Percentiles rank a stretch among this genome's conserved stretches.
These are phyloP conservation scores for Neoitamus cyanurus DNA, from an alignment of 2,888 invertebrate species.

Conservation along the genomic window DNA sequence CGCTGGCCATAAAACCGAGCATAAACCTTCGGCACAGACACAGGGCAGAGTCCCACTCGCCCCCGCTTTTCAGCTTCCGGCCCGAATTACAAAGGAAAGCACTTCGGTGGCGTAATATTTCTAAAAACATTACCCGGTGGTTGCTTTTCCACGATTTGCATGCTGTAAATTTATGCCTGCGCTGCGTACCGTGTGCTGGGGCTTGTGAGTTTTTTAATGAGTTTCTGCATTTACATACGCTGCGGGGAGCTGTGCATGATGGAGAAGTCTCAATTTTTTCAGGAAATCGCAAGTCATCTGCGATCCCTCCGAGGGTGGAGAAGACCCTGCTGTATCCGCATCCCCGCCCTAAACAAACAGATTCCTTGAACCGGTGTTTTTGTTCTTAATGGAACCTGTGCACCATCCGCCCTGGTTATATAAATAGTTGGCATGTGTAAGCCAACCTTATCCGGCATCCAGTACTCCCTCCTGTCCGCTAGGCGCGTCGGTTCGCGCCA, in stretches of 20 bases:
- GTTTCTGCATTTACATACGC: not conserved
- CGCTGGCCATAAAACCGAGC: not conserved
- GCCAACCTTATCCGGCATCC: not conserved
- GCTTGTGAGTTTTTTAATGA: not conserved
- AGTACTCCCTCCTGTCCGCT: not conserved
- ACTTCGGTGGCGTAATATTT: slow-evolving; percentile 7
- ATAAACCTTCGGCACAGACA: not conserved
- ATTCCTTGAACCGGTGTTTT: slow-evolving; percentile 6
- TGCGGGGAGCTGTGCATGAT: not conserved
- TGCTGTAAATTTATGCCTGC: not conserved
- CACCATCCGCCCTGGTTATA: not conserved
- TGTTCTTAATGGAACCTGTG: not conserved
- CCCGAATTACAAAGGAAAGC: slow-evolving; percentile 10
- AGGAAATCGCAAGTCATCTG: not conserved
- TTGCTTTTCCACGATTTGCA: slow-evolving; percentile 23
- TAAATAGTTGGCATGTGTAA: not conserved
- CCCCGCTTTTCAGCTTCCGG: not conserved
- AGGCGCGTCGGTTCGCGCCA: not conserved
- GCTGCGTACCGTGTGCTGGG: not conserved
- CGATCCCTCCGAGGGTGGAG: not conserved
- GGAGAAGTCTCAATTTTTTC: not conserved
- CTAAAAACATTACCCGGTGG: slow-evolving; percentile 17
- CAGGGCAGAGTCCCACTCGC: not conserved
- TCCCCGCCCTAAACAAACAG: not conserved
- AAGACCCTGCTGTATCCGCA: not conserved